Base-by-base conservation (phyloP, 2,113 vertebrate species). In the Sylvicapra grimmia region DNA sequence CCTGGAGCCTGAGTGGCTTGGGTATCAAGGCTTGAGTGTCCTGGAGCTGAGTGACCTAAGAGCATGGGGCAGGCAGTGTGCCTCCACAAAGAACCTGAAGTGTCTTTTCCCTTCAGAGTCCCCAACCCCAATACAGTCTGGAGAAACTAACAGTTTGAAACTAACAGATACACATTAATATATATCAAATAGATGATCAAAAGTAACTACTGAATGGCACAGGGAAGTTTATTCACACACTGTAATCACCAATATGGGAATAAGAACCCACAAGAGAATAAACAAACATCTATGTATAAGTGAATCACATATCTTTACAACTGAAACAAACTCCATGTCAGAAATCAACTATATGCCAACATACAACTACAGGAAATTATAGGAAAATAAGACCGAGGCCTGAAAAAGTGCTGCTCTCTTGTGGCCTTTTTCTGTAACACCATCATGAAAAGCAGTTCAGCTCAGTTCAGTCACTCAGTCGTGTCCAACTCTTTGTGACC, bases 401-500 rank as follows among this genome's bases (percentile, higher is more conserved):
- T 47, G 47, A 47, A 6, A 47, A 47, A 47, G 47, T 47, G 47
- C 47, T 68, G 33, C 33, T 5, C 8, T 15, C 33, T 68, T 19
- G 16, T 68, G 33, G 33, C 33, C 65, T 68, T 68, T n/a, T 5
- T 68, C 65, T 68, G 8, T n/a, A 68, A 68, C 33, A 36, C 5
- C 65, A 19, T 8, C 63, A 19, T 36, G 33, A 36, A 21, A 68
- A 68, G 65, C 33, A 36, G 33, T 65, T 65, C 31, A n/a, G 31
- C 31, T 63, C 29, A 63, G 63, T 65, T 65, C 33, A 65, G 8
- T n/a, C 4, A 0, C 16, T 68, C 16, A n/a, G 65, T 68, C 2
- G 8, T n/a, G 65, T 19, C 33, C 0, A 0, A 19, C 63, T 68
- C 33, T n/a, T 65, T 68, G 33, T 1, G 0, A 68, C 63, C 0